These are phyloP conservation scores for Sphecodes monilicornis DNA, from an alignment of 2,888 invertebrate genomes.

Conservation along the genomic window DNA sequence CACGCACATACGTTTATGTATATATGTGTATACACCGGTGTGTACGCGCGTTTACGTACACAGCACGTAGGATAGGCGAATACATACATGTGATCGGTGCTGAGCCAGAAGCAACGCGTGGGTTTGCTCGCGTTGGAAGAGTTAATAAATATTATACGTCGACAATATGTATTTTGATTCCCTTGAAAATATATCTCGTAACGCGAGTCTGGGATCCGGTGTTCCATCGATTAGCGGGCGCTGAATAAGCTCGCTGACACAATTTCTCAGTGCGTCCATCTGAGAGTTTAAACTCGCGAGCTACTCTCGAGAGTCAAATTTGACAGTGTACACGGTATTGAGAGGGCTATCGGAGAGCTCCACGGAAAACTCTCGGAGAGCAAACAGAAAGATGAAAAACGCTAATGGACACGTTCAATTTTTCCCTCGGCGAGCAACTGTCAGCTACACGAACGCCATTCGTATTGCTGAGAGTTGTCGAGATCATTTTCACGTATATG, in stretches of 20 bases:
- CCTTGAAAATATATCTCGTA: conserved; percentile 47
- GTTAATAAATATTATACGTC: conserved; percentile 69
- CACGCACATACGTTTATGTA: conserved; percentile 66
- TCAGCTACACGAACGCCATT: too few relatives aligned
- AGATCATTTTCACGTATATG: too few relatives aligned
- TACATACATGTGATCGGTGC: conserved; percentile 66
- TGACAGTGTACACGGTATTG: too few relatives aligned
- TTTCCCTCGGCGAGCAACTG: too few relatives aligned
- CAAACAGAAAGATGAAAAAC: too few relatives aligned
- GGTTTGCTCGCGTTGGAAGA: conserved; percentile 56
- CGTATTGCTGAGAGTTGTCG: too few relatives aligned
- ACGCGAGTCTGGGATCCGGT: conserved; percentile 8
- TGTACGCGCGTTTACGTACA: conserved; percentile 61
- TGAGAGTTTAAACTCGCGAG: too few relatives aligned
- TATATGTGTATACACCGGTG: conserved; percentile 69
- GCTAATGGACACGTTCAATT: too few relatives aligned
- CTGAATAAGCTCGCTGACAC: neutral
- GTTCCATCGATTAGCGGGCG: neutral
- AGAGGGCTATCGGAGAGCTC: too few relatives aligned
- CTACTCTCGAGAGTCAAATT: too few relatives aligned
- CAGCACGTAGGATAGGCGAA: conserved; percentile 59
- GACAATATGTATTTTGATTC: conserved; percentile 60
- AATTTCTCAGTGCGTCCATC: neutral
- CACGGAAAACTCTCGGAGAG: too few relatives aligned
- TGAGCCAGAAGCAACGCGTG: conserved; percentile 52